Base-by-base conservation (phyloP, 2,113 vertebrate species). In the Peromyscus leucopus region DNA sequence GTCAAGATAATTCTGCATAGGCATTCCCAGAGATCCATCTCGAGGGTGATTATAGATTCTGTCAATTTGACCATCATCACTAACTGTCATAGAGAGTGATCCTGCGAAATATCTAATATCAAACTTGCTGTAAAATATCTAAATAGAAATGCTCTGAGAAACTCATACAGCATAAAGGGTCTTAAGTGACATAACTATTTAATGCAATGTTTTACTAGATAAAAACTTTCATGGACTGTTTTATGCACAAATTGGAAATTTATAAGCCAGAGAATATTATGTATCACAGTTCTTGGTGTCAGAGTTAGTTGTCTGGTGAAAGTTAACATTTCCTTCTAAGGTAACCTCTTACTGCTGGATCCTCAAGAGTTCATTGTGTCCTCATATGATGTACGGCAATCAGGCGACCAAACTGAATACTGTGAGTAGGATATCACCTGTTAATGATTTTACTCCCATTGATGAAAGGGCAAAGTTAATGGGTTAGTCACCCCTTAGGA, bases 341-440 rank as follows among this genome's bases (percentile, higher is more conserved):
- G 71, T 42, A 51, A 15, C 4, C 11, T 67, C 3, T 48, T 12
- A 7, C 6, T 17, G 7, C 33, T 51, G 2, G 0, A 4, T 51
- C 3, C 13, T 28, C 48, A 24, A 31, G 31, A 15, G 7, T 12
- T 2, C 7, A 13, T 55, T 85, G 46, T 31, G 24, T 7, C 10
- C 26, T 55, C 39, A 39, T 0, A 19, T 51, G 39, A 13, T 21
- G 46, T 13, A 57, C 57, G 11, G 16, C 84, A 65, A 19, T 42
- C n/a, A 17, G 16, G 39, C 7, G 55, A 69, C 36, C 46, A 15
- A 89, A 6, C 31, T 8, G 2, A 46, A 17, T 1, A 1, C 24
- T n/a, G 5, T 33, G 4, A 12, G 17, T 46, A 39, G 1, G 1
- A 24, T 24, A 10, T 48, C 51, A 31, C 15, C 8, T 31, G 26